These are phyloP conservation scores for Copidosoma aretas DNA, from an alignment of 2,888 invertebrate species.

Conservation along the genomic window DNA sequence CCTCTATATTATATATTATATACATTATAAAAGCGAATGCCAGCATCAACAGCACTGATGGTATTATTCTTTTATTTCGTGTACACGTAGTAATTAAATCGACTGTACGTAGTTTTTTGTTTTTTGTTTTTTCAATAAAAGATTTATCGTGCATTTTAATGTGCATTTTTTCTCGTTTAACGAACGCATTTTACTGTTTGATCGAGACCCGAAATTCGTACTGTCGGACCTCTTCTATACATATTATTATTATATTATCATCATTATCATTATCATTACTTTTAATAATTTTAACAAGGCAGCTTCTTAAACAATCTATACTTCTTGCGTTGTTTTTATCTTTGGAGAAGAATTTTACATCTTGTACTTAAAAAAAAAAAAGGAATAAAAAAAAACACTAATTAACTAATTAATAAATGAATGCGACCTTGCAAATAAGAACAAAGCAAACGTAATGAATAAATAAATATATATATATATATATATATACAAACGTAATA, in stretches of 20 bases:
- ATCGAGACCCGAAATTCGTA: too few relatives aligned
- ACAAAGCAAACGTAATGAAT: slow-evolving; percentile 45
- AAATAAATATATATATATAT: slow-evolving; percentile 43
- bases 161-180: background rate
- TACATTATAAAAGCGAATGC: too few relatives aligned
- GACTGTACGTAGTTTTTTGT: background rate
- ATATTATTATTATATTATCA: too few relatives aligned
- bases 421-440: slow-evolving; percentile 42
- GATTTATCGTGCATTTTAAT: background rate
- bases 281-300: background rate
- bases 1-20: too few relatives aligned
- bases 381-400: slow-evolving; percentile 13
- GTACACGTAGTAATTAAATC: slow-evolving; percentile 13
- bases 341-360: slow-evolving; percentile 20
- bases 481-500: slow-evolving; percentile 50
- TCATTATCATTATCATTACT: too few relatives aligned
- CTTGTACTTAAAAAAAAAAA: slow-evolving; percentile 54
- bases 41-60: background rate
- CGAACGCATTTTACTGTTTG: background rate
- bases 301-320: slow-evolving; percentile 18
- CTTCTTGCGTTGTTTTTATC: slow-evolving; percentile 15
- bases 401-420: too few relatives aligned
- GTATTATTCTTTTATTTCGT: slow-evolving; percentile 16
- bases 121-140: background rate
- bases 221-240: too few relatives aligned